A percentile compares a stretch with the other conserved stretches of the same genome.
Conservation (phyloP, 2,797 vertebrate genomes). For the Melanogrammus aeglefinus region DNA sequence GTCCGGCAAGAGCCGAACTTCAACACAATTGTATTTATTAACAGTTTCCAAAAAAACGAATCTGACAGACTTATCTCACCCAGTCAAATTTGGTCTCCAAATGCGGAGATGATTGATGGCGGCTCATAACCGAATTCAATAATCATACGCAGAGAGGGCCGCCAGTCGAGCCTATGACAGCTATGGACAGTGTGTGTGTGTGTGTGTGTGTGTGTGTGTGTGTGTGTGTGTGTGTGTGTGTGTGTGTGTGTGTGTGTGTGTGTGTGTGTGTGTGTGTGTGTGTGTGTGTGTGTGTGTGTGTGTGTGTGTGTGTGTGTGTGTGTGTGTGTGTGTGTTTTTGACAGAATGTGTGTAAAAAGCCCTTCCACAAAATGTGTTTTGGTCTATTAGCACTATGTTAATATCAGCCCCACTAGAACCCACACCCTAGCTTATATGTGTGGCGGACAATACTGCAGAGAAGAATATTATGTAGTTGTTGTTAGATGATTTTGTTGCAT, state of each 20-base stretch:
- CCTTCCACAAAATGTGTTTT: not conserved
- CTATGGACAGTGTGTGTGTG: not conserved
- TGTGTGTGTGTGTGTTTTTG: not conserved
- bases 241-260: not conserved
- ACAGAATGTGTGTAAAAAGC: not conserved
- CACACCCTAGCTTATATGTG: not conserved
- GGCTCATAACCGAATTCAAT: not conserved
- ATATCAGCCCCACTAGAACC: not conserved
- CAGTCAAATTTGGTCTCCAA: slow-evolving; percentile 5
- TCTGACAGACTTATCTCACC: slow-evolving; percentile 1
- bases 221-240: not conserved
- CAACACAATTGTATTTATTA: slow-evolving; percentile 12
- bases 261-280: not conserved
- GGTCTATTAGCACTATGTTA: not conserved
- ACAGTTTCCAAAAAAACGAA: not conserved
- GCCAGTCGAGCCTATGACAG: not conserved
- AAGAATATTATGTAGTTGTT: not conserved
- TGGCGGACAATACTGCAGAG: not conserved
- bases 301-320: not conserved
- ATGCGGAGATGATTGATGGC: not conserved
- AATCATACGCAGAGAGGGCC: slow-evolving; percentile 7
- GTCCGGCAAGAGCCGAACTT: slow-evolving; percentile 13
- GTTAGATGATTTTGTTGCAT: not conserved
- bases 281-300: not conserved
- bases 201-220: not conserved